Evolutionary conservation across 2,113 vertebrate genomes (phyloP).

Genomic region (Oostethus manadensis): DNA sequence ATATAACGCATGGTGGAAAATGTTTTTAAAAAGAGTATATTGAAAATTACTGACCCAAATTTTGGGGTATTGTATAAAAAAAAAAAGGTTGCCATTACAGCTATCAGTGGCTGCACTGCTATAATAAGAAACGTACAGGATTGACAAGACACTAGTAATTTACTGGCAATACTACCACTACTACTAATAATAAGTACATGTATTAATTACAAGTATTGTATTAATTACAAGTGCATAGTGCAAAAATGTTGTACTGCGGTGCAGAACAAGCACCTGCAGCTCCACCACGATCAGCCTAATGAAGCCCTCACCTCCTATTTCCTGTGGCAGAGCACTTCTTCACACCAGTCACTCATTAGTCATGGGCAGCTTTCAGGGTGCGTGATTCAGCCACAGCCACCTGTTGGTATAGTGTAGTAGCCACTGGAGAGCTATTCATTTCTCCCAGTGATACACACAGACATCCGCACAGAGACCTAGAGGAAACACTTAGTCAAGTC

Average conservation of each 20-base stretch:
- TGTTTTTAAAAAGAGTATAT: no score
- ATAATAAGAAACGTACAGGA: no score
- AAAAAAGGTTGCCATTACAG: no score
- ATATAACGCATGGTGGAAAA: no score
- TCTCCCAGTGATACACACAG: conserved; percentile 22
- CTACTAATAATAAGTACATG: neutral
- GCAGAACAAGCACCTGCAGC: conserved; percentile 15
- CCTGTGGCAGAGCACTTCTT: conserved; percentile 17
- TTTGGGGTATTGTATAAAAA: no score
- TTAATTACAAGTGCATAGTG: neutral
- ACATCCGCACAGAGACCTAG: conserved; percentile 21
- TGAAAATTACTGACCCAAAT: no score
- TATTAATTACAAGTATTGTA: no score
- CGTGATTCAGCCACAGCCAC: conserved; percentile 49
- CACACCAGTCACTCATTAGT: conserved; percentile 27
- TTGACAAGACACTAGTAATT: no score
- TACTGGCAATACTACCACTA: no score
- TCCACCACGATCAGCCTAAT: conserved; percentile 12
- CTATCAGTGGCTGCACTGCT: no score
- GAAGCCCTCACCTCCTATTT: conserved; percentile 22
- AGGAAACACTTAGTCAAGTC: conserved; percentile 7
- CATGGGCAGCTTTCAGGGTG: conserved; percentile 35
- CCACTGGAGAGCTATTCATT: conserved; percentile 40
- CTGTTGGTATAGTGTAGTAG: conserved; percentile 34
- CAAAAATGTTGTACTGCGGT: neutral